Conservation (phyloP, 2,797 vertebrate species). For the Danio tinwini region DNA sequence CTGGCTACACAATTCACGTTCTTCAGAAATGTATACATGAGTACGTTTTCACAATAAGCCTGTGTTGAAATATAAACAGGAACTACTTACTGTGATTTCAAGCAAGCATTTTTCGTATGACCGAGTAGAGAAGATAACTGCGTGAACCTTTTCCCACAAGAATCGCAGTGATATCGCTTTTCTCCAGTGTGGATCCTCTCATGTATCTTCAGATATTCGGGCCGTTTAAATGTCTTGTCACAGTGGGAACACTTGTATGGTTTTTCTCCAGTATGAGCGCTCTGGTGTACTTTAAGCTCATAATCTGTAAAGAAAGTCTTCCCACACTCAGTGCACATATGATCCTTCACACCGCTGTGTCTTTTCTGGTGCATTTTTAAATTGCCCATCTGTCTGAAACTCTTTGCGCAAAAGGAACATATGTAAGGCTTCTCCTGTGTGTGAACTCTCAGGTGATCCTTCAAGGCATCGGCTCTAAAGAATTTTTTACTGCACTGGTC, state of each 20-base stretch:
- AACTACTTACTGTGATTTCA: background rate
- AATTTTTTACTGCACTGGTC: background rate
- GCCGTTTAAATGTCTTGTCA: background rate
- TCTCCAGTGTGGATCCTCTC: constrained; percentile 10
- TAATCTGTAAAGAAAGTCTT: background rate
- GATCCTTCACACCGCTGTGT: constrained; percentile 1
- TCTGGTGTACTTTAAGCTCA: background rate
- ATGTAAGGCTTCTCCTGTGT: background rate
- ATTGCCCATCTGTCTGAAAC: background rate
- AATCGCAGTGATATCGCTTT: background rate
- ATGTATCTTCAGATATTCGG: background rate
- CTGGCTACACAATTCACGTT: no score
- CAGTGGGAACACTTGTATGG: background rate
- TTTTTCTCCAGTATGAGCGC: background rate
- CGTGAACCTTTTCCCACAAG: background rate
- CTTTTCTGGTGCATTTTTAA: constrained; percentile 7
- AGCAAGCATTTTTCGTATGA: constrained; percentile 4
- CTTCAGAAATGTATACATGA: no score
- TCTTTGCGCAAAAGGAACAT: background rate
- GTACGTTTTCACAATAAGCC: no score
- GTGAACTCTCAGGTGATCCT: constrained; percentile 1
- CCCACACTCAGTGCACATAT: background rate
- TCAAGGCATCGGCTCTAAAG: background rate
- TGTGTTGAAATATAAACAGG: background rate
- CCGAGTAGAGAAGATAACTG: background rate